Base-by-base conservation (phyloP, 1,140 invertebrate species). In the Vanessa atalanta region DNA sequence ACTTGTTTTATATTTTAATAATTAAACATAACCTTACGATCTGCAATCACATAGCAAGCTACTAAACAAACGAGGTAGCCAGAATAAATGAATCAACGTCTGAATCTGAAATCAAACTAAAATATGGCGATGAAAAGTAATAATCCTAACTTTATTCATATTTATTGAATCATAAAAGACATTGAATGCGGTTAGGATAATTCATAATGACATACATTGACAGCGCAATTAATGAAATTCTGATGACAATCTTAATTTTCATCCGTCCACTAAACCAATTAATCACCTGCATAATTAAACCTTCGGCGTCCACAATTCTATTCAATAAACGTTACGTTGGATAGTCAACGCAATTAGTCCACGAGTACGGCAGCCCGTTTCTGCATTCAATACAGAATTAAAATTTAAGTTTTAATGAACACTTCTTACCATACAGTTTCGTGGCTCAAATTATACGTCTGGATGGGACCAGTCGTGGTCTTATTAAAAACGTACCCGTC, bases 201-300 rank as follows among this genome's bases (percentile, higher is more conserved):
- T 57, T 23, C 4, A 50, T 50, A 57, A 57, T 57, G 53, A n/a
- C 16, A 57, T 14, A 57, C 53, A 57, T 57, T 57, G 53, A 61
- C 23, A 60, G 9, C 15, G 26, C 57, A 61, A 61, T 61, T 61
- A 61, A 61, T 37, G 31, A 6, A 37, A 31, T 61, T 61, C 57
- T 61, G 57, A 61, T 61, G 57, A 61, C 23, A 61, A 61, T 61
- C 57, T 61, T 61, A 61, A 61, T 61, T 61, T 61, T 57, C 8
- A 37, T 61, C 16, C 23, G n/a, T 61, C 26, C 26, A 37, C 12
- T 61, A 57, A 31, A 37, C 57, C 57, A 31, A 20, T 57, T 61
- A 61, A 61, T 61, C 57, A 61, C 26, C 31, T 61, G 57, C 57
- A 61, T 61, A 61, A 61, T 61, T 61, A 61, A 61, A 60, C 55